Evolutionary conservation across 1,140 invertebrate species (phyloP).

Genomic region (Cydia strobilella): DNA sequence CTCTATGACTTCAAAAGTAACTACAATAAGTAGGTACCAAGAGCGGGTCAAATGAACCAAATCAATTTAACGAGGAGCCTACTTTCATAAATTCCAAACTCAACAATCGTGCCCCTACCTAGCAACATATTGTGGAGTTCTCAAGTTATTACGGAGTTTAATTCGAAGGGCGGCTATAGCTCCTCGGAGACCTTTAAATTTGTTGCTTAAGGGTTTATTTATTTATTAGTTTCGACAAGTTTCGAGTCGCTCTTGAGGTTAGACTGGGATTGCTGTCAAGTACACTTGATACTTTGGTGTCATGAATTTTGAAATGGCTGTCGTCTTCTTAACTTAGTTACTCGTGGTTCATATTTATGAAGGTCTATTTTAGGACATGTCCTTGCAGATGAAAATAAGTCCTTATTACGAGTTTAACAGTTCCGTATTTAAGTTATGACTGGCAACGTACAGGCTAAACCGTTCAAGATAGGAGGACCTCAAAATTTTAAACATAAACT

Average conservation of each 20-base stretch:
- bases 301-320: background rate
- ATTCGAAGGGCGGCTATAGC: conserved; percentile 46
- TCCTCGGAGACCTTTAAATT: conserved; percentile 45
- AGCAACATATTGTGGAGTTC: conserved; percentile 56
- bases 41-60: background rate
- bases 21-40: too few relatives aligned
- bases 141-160: conserved; percentile 59
- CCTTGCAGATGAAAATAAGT: too few relatives aligned
- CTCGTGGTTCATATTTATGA: background rate
- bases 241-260: conserved; percentile 11
- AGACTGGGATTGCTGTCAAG: conserved; percentile 7
- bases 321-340: background rate
- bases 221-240: conserved; percentile 39
- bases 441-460: too few relatives aligned
- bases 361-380: background rate
- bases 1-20: background rate
- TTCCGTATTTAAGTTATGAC: too few relatives aligned
- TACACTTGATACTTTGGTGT: background rate
- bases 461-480: too few relatives aligned
- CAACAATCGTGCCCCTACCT: background rate
- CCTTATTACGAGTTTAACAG: too few relatives aligned
- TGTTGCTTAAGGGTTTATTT: conserved; percentile 37
- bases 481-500: too few relatives aligned
- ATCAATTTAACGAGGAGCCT: background rate
- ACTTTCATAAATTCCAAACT: conserved; percentile 4